Base-by-base conservation (phyloP, 2,888 invertebrate species). In the Bembecia ichneumoniformis region DNA sequence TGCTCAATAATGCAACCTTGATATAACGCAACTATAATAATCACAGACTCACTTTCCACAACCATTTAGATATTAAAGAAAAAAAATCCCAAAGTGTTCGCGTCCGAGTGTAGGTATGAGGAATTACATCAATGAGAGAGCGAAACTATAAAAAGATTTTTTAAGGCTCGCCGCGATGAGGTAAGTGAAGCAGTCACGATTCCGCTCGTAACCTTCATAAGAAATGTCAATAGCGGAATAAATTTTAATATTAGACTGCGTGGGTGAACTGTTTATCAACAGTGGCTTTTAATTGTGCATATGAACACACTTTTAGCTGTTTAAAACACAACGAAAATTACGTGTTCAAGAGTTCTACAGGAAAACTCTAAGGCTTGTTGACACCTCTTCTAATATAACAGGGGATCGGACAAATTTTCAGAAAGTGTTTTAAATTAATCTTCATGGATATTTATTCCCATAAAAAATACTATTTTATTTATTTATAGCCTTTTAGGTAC, bases 141-240 rank as follows among this genome's bases (percentile, higher is more conserved):
- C 71, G 69, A 74, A 72, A 77, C 74, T 77, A 74, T 70, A 77
- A 79, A 77, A 79, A 77, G 44, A 44, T 16, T 10, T 7, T 28
- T 15, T 44, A 44, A 35, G 44, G 17, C 44, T 40, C 14, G 44
- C 59, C 62, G 61, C 70, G 74, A 66, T 73, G 71, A 66, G 71
- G 71, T 69, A 65, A 73, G 75, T 84, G 82, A 81, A 82, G 81
- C 84, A 82, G 83, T 79, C 82, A 82, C 82, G 82, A 82, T 79
- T 66, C 58, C 54, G 55, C 53, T 58, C 62, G 71, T 75, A 79
- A 76, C 84, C 84, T 84, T 86, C 82, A 71, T 68, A 68, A 70
- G 75, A 79, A 84, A 86, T 84, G 86, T 84, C 84, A 84, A 86
- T 82, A 83, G 74, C 75, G 67, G 66, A 69, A 70, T 44, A 44